Evolutionary conservation across 2,888 invertebrate species (phyloP), one percentile per base, ranked within the genome.

Genomic region (Osedax fenrisi): DNA sequence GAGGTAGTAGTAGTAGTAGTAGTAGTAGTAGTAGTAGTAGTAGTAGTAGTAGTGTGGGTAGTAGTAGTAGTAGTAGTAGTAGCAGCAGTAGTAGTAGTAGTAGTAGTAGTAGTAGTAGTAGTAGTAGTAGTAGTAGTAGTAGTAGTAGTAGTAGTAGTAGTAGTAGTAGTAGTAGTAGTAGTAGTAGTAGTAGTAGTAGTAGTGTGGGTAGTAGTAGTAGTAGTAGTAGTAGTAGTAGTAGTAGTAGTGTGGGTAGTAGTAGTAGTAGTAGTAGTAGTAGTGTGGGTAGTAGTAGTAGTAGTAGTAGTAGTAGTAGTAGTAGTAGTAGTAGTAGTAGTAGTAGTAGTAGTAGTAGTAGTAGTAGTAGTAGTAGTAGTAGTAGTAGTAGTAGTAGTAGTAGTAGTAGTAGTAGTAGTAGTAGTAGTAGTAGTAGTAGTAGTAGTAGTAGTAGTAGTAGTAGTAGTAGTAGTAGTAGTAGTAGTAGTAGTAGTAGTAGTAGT

Each of bases 31-130:
- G 41, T 41, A 41, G 41, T 41, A 41, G 41, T 41, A 41, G 41
- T 41, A 41, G 41, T 41, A 41, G 41, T 41, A 41, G 41, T 41
- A 41, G 5, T 22, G 69, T 69, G 17, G 17, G 41, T 41, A 41
- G 41, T 41, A 41, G 41, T 41, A 41, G 41, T 41, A 41, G 41
- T 41, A 41, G 41, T 41, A 41, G 41, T 69, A 69, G 41, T 41
- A 41, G 41, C 17, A 41, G 41, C 17, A 41, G 41, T 41, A 41
- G 41, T 41, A 41, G 41, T 41, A 41, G 41, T 41, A 41, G 41
- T 41, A 41, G 41, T 41, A 41, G 41, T 41, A 41, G 41, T 41
- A 41, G 41, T 41, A 41, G 41, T 41, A 10, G 41, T 41, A 41
- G 41, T 41, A 41, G 41, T 41, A 41, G 41, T 41, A 17, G 41